Conservation (phyloP, 1,140 invertebrate species). For the Drosophila melanogaster region Release_6_plus_ISO1_MT NT_037436.4:22071501-22072000, state of each 20-base stretch:
- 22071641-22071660: constrained; percentile 13
- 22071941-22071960: too few species aligned
- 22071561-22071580: constrained; percentile 5
- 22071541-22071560: background rate
- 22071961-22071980: too few species aligned
- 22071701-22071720: background rate
- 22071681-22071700: background rate
- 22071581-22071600: constrained; percentile 26
- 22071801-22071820: constrained; percentile 3
- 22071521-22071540: constrained; percentile 33
- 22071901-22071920: background rate
- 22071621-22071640: constrained; percentile 11
- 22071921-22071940: too few species aligned
- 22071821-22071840: constrained; percentile 8
- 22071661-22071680: background rate
- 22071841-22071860: constrained; percentile 1
- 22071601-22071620: constrained; percentile 18
- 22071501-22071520: constrained; percentile 35
- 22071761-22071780: constrained; percentile 2
- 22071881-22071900: background rate
- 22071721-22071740: background rate
- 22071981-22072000: too few species aligned
- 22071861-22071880: background rate
- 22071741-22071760: background rate
- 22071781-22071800: background rate